Base-by-base conservation (phyloP, 30 jellyfish, hydroid and myxozoan genomes). In the Turritopsis dohrnii region DNA sequence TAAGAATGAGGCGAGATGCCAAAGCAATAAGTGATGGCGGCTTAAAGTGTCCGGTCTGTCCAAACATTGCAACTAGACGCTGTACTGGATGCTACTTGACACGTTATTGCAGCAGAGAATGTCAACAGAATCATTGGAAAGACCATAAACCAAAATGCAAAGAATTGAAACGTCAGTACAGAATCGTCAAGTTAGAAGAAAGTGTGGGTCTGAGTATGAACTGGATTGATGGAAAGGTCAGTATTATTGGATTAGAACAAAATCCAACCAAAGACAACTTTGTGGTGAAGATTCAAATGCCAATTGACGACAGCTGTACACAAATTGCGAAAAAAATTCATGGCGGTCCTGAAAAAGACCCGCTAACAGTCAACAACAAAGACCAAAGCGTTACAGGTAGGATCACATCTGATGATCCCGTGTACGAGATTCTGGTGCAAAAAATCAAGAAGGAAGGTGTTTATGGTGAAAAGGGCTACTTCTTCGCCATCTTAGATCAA, bases 21-120 rank as follows among this genome's bases (percentile, higher is more conserved):
- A 41, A 41, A 13, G 13, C 5, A 41, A 13, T 3, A 41, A 41
- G 60, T 41, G 60, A 41, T 3, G 60, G 60, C 13, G 60, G 60
- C 5, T 41, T 41, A 41, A 41, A 41, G 60, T 41, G 60, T 41
- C 60, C 60, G 5, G 60, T 41, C 5, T 41, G 60, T 41, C 60
- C 60, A 41, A 41, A 41, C 13, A 13, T 41, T 66, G 28, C 76
- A n/a, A 66, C 28, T 7, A 66, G 76, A n/a, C 76, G 76, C 17
- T 66, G 76, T 17, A 66, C 18, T n/a, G 76, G 29, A 3, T 66
- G 76, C 29, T 66, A n/a, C 76, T 66, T 66, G 18, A 25, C 29
- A 25, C 28, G 76, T n/a, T 66, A 66, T 17, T 66, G 76, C 76
- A 66, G 76, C 76, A 66, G 29, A 66, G 76, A 66, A 66, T 3